Percentiles rank a stretch among this genome's conserved stretches.
Evolutionary conservation across 1,140 invertebrate genomes (phyloP).

Genomic region (Hycleus phaleratus): DNA sequence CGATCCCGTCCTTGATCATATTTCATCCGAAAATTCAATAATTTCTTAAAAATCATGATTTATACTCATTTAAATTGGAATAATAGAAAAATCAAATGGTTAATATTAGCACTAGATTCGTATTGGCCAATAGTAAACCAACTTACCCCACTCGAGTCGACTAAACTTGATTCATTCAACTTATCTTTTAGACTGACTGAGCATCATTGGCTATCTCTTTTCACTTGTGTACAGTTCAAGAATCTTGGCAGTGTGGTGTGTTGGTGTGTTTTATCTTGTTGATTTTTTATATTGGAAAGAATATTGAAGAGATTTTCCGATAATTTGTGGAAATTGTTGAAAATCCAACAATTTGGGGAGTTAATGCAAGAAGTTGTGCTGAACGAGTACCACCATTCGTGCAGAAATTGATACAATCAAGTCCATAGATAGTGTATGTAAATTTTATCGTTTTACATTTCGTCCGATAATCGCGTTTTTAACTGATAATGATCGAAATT

Average conservation of each 20-base stretch:
- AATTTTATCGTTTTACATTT: too few relatives aligned
- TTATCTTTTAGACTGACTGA: constrained; percentile 14
- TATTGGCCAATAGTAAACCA: constrained; percentile 3
- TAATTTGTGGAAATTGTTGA: too few relatives aligned
- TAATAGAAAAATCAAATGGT: background rate
- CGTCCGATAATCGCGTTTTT: too few relatives aligned
- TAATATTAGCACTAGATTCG: constrained; percentile 9
- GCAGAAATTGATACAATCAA: too few relatives aligned
- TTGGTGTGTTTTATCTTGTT: background rate
- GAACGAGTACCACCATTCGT: too few relatives aligned
- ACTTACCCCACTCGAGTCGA: constrained; percentile 3
- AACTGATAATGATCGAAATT: too few relatives aligned
- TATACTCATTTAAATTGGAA: background rate
- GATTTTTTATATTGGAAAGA: too few relatives aligned
- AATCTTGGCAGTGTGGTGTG: constrained; percentile 8
- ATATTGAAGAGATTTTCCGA: too few relatives aligned
- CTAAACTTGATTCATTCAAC: constrained; percentile 14
- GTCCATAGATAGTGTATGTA: too few relatives aligned
- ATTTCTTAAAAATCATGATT: background rate
- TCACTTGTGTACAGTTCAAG: constrained; percentile 13
- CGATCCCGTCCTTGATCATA: background rate
- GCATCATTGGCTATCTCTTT: constrained; percentile 19
- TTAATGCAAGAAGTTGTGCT: too few relatives aligned
- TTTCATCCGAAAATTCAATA: background rate
- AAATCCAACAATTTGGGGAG: too few relatives aligned